Base-by-base conservation (phyloP, 2,797 vertebrate genomes). In the Limnodromus scolopaceus region DNA sequence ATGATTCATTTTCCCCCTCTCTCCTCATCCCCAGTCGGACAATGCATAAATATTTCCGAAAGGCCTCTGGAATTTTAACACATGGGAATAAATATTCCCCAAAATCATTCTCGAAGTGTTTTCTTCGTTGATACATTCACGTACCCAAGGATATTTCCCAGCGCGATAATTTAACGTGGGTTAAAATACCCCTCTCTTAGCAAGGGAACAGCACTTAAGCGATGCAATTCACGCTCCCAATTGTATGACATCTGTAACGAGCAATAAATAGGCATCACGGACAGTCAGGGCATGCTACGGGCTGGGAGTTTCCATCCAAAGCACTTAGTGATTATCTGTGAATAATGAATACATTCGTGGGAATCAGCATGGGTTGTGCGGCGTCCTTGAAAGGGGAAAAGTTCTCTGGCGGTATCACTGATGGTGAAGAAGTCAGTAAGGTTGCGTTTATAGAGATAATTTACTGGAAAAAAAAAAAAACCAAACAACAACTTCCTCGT, bases 261-360 rank as follows among this genome's bases (percentile, higher is more conserved):
- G 71, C 60, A 66, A 38, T 66, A 82, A 77, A 77, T 20, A 65
- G 64, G 39, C 75, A 77, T 20, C 71, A 25, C 6, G 17, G 81
- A 27, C 55, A 70, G 66, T 17, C 60, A 61, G 82, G 74, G 82
- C 72, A 11, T 6, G 54, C 70, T 66, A 74, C 10, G 12, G 71
- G 61, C 51, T 91, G 53, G n/a, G 68, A 84, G 81, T 89, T 95
- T 83, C 66, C 68, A 63, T 38, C 63, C 84, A 48, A 82, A 94
- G 46, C 84, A 58, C 66, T 91, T 51, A 51, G 77, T 53, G 63
- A 69, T 61, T 87, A 1, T 74, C 77, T 79, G 93, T 82, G 84
- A 74, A 70, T 91, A 95, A 95, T 54, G 66, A 89, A 41, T 30
- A 91, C 36, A 66, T 87, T 58, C 54, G 38, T 45, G 58, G 49